These are phyloP conservation scores for Amia ocellicauda DNA, from an alignment of 2,113 vertebrate species.

Conservation along the genomic window DNA sequence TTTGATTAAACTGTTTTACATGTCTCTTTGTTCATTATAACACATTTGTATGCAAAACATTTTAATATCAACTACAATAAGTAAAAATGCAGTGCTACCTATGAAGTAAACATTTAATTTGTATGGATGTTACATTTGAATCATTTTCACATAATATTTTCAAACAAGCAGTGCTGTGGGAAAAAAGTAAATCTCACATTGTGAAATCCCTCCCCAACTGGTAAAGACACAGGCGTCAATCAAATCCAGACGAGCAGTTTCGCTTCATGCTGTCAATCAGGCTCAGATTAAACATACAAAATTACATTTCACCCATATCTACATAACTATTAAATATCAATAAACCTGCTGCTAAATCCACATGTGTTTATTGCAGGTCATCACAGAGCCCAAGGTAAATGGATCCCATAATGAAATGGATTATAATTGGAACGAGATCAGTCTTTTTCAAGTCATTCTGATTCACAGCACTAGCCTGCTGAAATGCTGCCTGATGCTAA, in stretches of 20 bases:
- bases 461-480: neutral
- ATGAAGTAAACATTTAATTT: too few species aligned
- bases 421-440: constrained; percentile 11
- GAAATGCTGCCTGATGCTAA: neutral
- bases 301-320: neutral
- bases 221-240: constrained; percentile 45
- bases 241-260: constrained; percentile 23
- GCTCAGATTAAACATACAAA: neutral
- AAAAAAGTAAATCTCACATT: too few species aligned
- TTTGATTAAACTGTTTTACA: too few species aligned
- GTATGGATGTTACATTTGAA: too few species aligned
- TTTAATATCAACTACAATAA: too few species aligned
- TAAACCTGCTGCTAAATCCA: neutral
- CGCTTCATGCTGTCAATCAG: neutral
- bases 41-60: too few species aligned
- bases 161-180: neutral
- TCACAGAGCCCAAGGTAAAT: constrained; percentile 1
- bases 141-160: too few species aligned
- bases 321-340: neutral
- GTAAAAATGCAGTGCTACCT: too few species aligned
- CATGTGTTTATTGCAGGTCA: constrained; percentile 4
- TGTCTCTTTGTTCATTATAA: too few species aligned
- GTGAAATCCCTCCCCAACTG: neutral
- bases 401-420: neutral
- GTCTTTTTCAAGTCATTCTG: constrained; percentile 1